Conservation (phyloP, 2,797 vertebrate species). For the Cuniculus paca region DNA sequence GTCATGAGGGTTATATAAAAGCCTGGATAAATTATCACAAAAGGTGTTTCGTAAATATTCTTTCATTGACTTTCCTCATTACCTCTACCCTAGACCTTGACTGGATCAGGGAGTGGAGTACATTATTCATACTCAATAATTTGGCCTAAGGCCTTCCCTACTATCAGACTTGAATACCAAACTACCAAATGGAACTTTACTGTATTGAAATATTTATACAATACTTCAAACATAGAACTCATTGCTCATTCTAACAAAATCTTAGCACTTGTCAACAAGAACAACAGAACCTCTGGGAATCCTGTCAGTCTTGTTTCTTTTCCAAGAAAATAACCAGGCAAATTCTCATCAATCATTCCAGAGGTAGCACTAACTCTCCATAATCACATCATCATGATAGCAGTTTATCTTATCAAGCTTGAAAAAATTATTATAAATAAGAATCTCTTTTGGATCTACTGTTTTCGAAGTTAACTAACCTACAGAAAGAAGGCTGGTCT, state of each 20-base stretch:
- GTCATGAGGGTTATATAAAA: not conserved
- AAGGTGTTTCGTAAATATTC: not conserved
- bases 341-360: not conserved
- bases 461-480: constrained; percentile 2
- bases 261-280: constrained; percentile 33
- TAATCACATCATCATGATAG: not conserved
- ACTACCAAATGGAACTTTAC: constrained; percentile 23
- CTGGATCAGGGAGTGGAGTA: not conserved
- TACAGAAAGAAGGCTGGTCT: not conserved
- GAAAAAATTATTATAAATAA: not conserved
- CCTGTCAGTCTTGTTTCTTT: constrained; percentile 9
- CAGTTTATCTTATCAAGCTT: not conserved
- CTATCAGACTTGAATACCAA: constrained; percentile 23
- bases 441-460: not conserved
- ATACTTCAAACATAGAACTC: constrained; percentile 9
- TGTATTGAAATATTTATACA: constrained; percentile 72
- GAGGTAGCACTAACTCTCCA: not conserved
- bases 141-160: not conserved
- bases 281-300: not conserved
- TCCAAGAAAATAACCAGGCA: not conserved
- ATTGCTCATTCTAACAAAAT: constrained; percentile 18
- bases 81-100: not conserved
- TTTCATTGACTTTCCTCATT: not conserved
- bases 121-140: not conserved
- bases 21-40: not conserved